Evolutionary conservation across 2,113 vertebrate genomes (phyloP), one percentile per base, ranked within the genome.

Genomic region (Odocoileus virginianus): DNA sequence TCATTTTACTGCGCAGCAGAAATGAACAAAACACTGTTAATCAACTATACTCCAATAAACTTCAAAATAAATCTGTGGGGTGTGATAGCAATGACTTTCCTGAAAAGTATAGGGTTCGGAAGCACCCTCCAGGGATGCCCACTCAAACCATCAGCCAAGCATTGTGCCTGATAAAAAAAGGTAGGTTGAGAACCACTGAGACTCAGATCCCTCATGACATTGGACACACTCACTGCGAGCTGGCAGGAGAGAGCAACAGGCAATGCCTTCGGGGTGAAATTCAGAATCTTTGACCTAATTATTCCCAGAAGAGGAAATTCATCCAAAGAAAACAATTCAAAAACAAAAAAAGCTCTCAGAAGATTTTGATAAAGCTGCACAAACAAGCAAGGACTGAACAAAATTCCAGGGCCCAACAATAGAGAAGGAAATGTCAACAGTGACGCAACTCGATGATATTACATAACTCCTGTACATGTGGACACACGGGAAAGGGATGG

Each of bases 401-500:
- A 58, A 93, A 74, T 45, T 11, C 27, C 33, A 88, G n/a, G 84
- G 8, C 67, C 23, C 21, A 47, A 16, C 21, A 74, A 27, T 25
- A 13, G 71, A 23, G 71, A 43, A 27, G 36, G 36, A 74, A 43
- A 74, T 1, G 12, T 13, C 21, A 25, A 3, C 36, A 43, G 0
- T 3, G 21, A 7, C 1, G 6, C 36, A 14, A 0, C 23, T 25
- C 21, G 21, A 43, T 74, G 71, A 43, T 25, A 6, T 25, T 3
- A 40, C 21, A 6, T 7, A 13, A 6, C 6, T 40, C 71, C 36
- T 14, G 11, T 40, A 27, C 36, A 6, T 13, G 1, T 5, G 11
- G 71, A 43, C 71, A 25, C 19, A 2, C 0, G 3, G 23, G 21
- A 27, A 43, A 25, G 5, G 36, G 11, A 21, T 0, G 25, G 36